phyloP scores from a whole-genome alignment of 2,888 invertebrate species.

The Nemurella pictetii region DNA sequence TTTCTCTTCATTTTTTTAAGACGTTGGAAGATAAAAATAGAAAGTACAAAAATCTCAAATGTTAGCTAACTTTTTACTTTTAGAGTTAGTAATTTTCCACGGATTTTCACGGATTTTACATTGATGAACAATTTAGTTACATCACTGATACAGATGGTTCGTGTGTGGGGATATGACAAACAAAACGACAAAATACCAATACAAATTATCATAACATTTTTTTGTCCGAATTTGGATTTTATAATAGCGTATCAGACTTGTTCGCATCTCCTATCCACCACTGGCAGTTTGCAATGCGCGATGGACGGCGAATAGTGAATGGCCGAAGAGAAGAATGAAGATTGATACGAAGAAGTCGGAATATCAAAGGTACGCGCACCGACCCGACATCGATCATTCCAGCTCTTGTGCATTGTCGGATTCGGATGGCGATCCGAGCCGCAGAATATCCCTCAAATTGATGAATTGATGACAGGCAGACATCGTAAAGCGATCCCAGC shows the following conservation, averaged over 20 bases:
- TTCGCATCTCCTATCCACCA: not conserved
- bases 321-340: conserved; percentile 19
- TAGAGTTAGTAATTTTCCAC: no score
- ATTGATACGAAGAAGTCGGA: conserved; percentile 26
- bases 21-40: no score
- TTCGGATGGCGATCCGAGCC: not conserved
- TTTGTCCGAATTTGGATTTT: not conserved
- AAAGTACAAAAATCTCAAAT: no score
- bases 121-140: no score
- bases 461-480: conserved; percentile 27
- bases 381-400: conserved; percentile 25
- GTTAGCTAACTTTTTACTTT: no score
- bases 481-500: conserved; percentile 26
- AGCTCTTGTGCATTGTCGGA: conserved; percentile 15
- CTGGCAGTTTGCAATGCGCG: conserved; percentile 5
- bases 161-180: no score
- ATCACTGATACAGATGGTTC: no score
- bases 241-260: conserved; percentile 6
- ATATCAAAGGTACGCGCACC: conserved; percentile 29
- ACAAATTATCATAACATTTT: no score
- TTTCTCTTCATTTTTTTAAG: no score
- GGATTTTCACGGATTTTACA: no score
- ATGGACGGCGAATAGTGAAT: not conserved
- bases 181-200: no score
- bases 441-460: not conserved